Percentiles rank a stretch among this genome's conserved stretches.
These are phyloP conservation scores for Heterodera schachtii DNA, from an alignment of 1,140 invertebrate species.

Conservation along the genomic window DNA sequence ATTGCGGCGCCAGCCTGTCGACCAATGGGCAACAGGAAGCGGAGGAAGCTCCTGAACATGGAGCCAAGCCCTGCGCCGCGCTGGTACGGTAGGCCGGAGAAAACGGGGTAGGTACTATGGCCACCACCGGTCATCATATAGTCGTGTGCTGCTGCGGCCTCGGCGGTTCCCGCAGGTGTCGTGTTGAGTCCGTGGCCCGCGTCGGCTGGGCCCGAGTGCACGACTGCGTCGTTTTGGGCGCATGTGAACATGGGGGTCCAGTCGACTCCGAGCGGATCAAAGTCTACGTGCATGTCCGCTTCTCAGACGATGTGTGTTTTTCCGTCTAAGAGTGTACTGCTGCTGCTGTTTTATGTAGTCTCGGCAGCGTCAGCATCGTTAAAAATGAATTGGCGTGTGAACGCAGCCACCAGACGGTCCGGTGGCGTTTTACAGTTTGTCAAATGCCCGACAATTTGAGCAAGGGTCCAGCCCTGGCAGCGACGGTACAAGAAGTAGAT, in stretches of 20 bases:
- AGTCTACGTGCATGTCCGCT: constrained; percentile 28
- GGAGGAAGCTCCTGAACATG: constrained; percentile 29
- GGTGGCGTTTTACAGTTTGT: not conserved
- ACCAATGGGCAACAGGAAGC: constrained; percentile 29
- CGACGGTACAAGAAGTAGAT: constrained; percentile 6
- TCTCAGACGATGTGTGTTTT: too few relatives aligned
- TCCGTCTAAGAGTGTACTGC: not conserved
- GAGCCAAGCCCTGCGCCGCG: constrained; percentile 19
- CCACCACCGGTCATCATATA: too few relatives aligned
- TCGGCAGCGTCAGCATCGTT: too few relatives aligned
- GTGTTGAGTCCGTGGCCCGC: not conserved
- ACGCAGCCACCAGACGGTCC: not conserved
- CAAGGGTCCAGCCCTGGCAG: not conserved
- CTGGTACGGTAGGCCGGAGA: constrained; percentile 29
- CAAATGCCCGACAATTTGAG: not conserved
- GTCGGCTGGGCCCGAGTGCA: not conserved
- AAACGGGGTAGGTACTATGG: not conserved
- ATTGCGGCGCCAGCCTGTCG: constrained; percentile 22
- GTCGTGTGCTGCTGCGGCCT: not conserved
- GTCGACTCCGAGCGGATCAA: constrained; percentile 28
- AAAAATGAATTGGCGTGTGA: not conserved
- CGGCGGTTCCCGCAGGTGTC: too few relatives aligned
- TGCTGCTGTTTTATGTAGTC: not conserved
- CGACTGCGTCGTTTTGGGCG: not conserved
- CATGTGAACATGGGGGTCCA: not conserved